Conservation (phyloP, 2,888 invertebrate genomes). For the Apodemia zela region DNA sequence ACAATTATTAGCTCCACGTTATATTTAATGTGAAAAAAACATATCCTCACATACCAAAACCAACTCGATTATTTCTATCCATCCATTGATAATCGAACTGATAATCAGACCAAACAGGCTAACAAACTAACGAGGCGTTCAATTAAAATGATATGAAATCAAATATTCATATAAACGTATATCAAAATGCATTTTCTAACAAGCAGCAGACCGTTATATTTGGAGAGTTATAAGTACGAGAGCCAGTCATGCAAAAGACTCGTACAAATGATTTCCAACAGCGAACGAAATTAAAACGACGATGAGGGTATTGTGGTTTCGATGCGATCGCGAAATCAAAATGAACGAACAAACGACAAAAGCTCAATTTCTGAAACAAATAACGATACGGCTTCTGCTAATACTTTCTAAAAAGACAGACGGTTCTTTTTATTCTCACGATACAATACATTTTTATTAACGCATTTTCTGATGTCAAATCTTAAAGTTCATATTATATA, state of each 20-base stretch:
- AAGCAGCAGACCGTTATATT: neutral
- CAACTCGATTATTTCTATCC: no score
- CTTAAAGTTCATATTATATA: no score
- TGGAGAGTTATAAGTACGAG: neutral
- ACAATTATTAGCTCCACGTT: no score
- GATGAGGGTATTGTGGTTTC: slow-evolving; percentile 7
- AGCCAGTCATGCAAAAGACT: slow-evolving; percentile 4
- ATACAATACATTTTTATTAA: no score
- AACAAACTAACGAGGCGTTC: no score
- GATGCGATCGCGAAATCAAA: slow-evolving; percentile 7
- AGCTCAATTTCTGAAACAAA: slow-evolving; percentile 1
- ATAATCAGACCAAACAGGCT: no score
- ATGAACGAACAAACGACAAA: neutral
- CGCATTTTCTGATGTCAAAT: no score
- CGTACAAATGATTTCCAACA: slow-evolving; percentile 6
- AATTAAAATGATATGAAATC: no score
- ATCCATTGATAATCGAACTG: no score
- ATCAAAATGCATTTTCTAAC: neutral
- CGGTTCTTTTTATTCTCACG: neutral
- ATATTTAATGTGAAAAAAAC: no score
- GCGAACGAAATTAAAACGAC: slow-evolving; percentile 6
- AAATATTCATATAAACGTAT: no score
- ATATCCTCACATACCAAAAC: no score
- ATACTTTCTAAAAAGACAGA: slow-evolving; percentile 3
- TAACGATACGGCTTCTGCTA: neutral